Percentiles rank a stretch among this genome's conserved stretches.
Conservation (phyloP, 2,113 vertebrate genomes). For the Proterorhinus semilunaris region DNA sequence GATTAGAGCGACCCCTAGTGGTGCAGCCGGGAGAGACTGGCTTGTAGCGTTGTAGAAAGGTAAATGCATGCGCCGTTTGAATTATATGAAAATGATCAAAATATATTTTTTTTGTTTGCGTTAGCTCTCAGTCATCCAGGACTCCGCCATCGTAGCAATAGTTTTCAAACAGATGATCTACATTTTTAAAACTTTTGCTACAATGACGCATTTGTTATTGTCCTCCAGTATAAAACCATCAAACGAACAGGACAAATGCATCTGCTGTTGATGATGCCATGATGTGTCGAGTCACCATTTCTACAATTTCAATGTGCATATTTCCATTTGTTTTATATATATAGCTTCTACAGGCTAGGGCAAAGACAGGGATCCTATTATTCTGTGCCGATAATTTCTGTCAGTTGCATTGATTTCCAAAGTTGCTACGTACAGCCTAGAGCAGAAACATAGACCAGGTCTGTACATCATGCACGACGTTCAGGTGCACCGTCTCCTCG, state of each 20-base stretch:
- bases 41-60: slow-evolving; percentile 29
- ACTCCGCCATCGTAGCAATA: no score
- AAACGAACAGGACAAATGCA: background rate
- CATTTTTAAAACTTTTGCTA: no score
- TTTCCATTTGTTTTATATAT: background rate
- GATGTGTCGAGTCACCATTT: no score
- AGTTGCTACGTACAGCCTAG: background rate
- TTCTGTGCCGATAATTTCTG: slow-evolving; percentile 20
- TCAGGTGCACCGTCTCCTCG: slow-evolving; percentile 39
- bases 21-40: slow-evolving; percentile 53
- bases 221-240: background rate
- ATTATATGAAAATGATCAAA: slow-evolving; percentile 14
- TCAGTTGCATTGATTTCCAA: background rate
- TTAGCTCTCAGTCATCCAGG: no score
- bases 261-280: background rate
- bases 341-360: background rate
- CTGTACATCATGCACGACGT: slow-evolving; percentile 38
- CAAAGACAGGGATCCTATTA: slow-evolving; percentile 1
- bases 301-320: background rate
- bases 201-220: background rate
- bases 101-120: background rate
- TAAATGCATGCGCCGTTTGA: slow-evolving; percentile 28
- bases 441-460: slow-evolving; percentile 33
- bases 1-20: slow-evolving; percentile 16
- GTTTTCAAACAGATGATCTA: no score